Evolutionary conservation across 1,140 invertebrate genomes (phyloP), one percentile per base, ranked within the genome.

Genomic region (Hyphantria cunea): DNA sequence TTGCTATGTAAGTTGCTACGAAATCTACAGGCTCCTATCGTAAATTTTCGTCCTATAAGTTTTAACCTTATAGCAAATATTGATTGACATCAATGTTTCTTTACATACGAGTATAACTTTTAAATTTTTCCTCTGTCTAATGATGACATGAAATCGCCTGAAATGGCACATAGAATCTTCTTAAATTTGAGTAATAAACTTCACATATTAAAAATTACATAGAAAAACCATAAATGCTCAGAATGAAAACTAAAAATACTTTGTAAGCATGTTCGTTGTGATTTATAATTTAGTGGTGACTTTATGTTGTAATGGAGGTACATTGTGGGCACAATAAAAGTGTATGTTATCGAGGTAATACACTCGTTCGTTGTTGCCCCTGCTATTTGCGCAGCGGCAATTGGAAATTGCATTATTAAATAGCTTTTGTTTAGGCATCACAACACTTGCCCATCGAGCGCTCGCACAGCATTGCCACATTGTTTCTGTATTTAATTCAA

Each of bases 341-440:
- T 72, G 69, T 66, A 56, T 66, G 58, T 68, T 70, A 68, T 66
- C 61, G 54, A 58, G 53, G 69, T 66, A 58, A 55, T 60, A 70
- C 55, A 60, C 64, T 42, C 68, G 58, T 62, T 52, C 61, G 73
- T 72, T 74, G 75, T 72, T 74, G 74, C 81, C 81, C 81, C 79
- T 74, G 77, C 52, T 91, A 90, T 91, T 91, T 91, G 86, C 82
- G 71, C 78, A 89, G 79, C 80, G 82, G 77, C 89, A 91, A 91
- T 91, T 91, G 90, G 82, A 91, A 90, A 89, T 72, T 91, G 89
- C 88, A 91, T 91, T 91, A 91, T 91, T 91, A 89, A 91, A 85
- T 76, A 56, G 74, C 83, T 84, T 90, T 90, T 91, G 89, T 91
- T 91, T 90, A 83, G 79, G 77, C 70, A 79, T 78, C 74, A 78